Evolutionary conservation across 2,888 invertebrate species (phyloP), one percentile per base, ranked within the genome.

Genomic region (Cecidostiba fungosa): DNA sequence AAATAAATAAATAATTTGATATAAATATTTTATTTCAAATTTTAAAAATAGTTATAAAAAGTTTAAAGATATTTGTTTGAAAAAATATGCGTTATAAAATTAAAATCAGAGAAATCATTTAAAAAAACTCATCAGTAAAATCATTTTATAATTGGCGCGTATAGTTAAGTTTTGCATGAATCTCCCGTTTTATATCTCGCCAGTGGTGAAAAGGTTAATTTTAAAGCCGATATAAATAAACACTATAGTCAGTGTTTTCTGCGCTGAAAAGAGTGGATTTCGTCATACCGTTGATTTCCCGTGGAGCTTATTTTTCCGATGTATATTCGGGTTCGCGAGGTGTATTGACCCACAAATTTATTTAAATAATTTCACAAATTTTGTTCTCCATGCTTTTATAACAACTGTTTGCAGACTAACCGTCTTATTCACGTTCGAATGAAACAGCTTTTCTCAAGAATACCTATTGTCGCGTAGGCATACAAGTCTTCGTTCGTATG

Each of bases 191-290:
- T 74, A 76, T 23, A 14, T 14, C 50, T 54, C 29, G 23, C 43
- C n/a, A 26, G 12, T 62, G 69, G 50, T 62, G 39, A 23, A 81
- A 59, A 72, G 54, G 36, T 73, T 77, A 66, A 70, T 81, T 85
- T 77, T 77, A 62, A 77, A 72, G 66, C 36, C n/a, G 72, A 72
- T 73, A 81, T 73, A 81, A 85, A 85, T 85, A 81, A 76, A 59
- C 59, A n/a, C 39, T 4, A 29, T 0, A 59, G 54, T 32, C 10
- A 26, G 5, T 74, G 50, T 78, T 84, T 39, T 66, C 47, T 47
- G 62, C 43, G 72, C 39, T 12, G 19, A 59, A 73, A 54, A 80
- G 36, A 73, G 10, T 23, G 69, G 32, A 36, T 81, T 70, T 72
- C 70, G 54, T 70, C 62, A 70, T n/a, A n/a, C 59, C 6, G 54